Conservation (phyloP, 30 jellyfish, hydroid and myxozoan species). For the Catostylus mosaicus region DNA sequence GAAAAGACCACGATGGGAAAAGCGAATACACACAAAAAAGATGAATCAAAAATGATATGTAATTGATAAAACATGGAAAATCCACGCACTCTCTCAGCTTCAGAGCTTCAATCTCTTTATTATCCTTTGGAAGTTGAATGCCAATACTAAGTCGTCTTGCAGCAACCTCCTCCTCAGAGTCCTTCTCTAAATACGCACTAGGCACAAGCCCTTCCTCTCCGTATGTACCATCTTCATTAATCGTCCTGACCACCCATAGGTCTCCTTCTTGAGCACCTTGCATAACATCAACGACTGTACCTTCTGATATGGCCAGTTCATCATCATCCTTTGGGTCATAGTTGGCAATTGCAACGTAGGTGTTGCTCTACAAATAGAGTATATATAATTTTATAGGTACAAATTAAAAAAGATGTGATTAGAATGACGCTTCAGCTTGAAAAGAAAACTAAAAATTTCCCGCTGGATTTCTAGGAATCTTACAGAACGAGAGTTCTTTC, state of each 20-base stretch:
- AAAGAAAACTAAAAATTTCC: no score
- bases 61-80: no score
- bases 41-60: no score
- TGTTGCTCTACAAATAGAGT: conserved; percentile 74
- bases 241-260: conserved; percentile 82
- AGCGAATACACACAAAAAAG: no score
- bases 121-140: conserved; percentile 56
- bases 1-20: no score
- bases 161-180: conserved; percentile 68
- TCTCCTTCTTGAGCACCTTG: conserved; percentile 83
- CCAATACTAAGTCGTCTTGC: conserved; percentile 63
- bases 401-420: no score
- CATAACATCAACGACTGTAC: conserved; percentile 82
- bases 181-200: conserved; percentile 79
- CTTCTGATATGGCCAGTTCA: conserved; percentile 81
- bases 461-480: no score
- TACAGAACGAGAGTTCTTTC: no score
- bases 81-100: conserved; percentile 82
- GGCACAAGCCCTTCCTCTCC: conserved; percentile 95
- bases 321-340: conserved; percentile 82
- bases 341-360: conserved; percentile 92
- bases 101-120: conserved; percentile 64
- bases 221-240: conserved; percentile 85
- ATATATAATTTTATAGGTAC: no score
- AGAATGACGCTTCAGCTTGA: no score